Evolutionary conservation across 2,888 invertebrate genomes (phyloP), one percentile per base, ranked within the genome.

Genomic region (Archaeoteleia sp.): DNA sequence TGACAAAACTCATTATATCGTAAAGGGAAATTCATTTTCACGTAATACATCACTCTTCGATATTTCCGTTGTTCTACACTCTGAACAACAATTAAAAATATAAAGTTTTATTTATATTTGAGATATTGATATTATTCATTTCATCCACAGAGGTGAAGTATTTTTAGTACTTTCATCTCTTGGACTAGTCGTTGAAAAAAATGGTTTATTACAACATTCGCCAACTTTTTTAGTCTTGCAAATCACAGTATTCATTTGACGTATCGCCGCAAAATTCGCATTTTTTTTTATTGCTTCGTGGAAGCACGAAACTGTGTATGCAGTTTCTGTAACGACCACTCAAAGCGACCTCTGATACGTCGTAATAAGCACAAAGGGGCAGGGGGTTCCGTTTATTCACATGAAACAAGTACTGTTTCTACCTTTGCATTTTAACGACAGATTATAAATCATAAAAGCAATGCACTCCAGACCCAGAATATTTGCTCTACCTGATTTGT

Each of bases 1-100:
- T 42, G 60, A 60, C 48, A 43, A 60, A 66, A 53, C 43, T 65
- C 53, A 53, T 65, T 65, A 66, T 46, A 20, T 9, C 10, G 25
- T 32, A 43, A 29, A 14, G 27, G 9, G 29, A 32, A 32, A 34
- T 32, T 40, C 23, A 15, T 34, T 40, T 42, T 13, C 15, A 6
- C 25, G 30, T 51, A 39, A 40, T 39, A 51, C 13, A 30, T 32
- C 51, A 40, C 40, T 39, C 35, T 14, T n/a, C n/a, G n/a, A n/a
- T n/a, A n/a, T n/a, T n/a, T n/a, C n/a, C n/a, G n/a, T n/a, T n/a
- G n/a, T n/a, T n/a, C n/a, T n/a, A n/a, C n/a, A n/a, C n/a, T n/a
- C n/a, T n/a, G n/a, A n/a, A n/a, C n/a, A n/a, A n/a, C n/a, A n/a
- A n/a, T n/a, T n/a, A n/a, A n/a, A n/a, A n/a, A n/a, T n/a, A n/a